phyloP scores from a whole-genome alignment of 2,888 invertebrate genomes.

The Encarsia formosa region DNA sequence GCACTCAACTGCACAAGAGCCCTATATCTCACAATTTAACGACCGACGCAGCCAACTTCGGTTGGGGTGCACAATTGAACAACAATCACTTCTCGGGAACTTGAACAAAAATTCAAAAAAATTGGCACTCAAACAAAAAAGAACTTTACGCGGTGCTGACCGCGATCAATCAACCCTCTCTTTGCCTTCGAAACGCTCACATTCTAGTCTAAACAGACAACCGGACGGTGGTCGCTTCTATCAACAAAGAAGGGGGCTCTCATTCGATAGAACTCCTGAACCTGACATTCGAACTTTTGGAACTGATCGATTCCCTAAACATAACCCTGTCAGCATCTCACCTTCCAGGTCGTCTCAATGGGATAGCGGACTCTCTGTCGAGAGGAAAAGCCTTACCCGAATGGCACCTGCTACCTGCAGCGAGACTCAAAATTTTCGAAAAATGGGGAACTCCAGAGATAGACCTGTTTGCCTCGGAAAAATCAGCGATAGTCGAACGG shows the following conservation, averaged over 20 bases:
- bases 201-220: constrained; percentile 26
- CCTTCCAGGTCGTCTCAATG: too few species aligned
- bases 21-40: constrained; percentile 11
- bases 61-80: constrained; percentile 23
- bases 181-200: constrained; percentile 6
- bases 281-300: constrained; percentile 18
- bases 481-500: constrained; percentile 15
- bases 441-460: constrained; percentile 26
- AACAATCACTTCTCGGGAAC: constrained; percentile 7
- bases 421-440: constrained; percentile 23
- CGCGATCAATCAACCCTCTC: constrained; percentile 7
- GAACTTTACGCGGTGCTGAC: constrained; percentile 23
- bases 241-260: constrained; percentile 25
- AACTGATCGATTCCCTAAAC: constrained; percentile 13
- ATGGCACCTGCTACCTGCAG: constrained; percentile 23
- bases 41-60: constrained; percentile 19
- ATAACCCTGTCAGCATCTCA: constrained; percentile 29
- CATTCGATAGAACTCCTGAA: constrained; percentile 16
- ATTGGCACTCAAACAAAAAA: constrained; percentile 25
- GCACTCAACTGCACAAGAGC: constrained; percentile 22
- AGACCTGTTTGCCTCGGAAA: constrained; percentile 26
- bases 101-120: constrained; percentile 7
- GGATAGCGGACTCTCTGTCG: constrained; percentile 36
- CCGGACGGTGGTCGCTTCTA: constrained; percentile 19
- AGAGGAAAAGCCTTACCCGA: constrained; percentile 20